These are phyloP conservation scores for Formica selysi DNA, from an alignment of 1,140 invertebrate genomes.

Conservation along the genomic window DNA sequence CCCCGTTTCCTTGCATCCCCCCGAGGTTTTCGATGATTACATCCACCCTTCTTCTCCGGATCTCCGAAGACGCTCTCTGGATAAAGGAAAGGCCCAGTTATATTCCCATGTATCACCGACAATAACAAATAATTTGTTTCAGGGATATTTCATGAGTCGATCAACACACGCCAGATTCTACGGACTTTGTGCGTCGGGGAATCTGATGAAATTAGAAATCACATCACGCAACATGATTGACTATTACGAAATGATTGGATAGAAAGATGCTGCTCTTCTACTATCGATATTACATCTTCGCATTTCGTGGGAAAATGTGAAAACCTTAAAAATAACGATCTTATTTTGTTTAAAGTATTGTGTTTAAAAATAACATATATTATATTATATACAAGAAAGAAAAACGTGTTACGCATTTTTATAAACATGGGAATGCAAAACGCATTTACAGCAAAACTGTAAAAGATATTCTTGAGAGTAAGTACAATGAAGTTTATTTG, in stretches of 20 bases:
- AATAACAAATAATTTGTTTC: conserved; percentile 53
- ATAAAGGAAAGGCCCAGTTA: not conserved
- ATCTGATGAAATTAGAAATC: conserved; percentile 24
- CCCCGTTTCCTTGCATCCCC: conserved; percentile 70
- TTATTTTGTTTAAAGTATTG: not conserved
- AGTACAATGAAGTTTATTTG: conserved; percentile 40
- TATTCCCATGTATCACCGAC: conserved; percentile 3
- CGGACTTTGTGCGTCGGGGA: not conserved
- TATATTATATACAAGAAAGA: not conserved
- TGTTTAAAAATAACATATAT: not conserved
- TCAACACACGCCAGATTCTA: conserved; percentile 13
- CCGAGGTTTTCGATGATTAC: conserved; percentile 73
- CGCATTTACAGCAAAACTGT: not conserved
- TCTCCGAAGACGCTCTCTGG: conserved; percentile 1
- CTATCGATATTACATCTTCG: not conserved
- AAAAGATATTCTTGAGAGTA: conserved; percentile 27
- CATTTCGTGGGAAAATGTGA: not conserved
- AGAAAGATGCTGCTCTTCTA: not conserved
- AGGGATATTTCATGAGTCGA: conserved; percentile 48
- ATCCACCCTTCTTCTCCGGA: conserved; percentile 59
- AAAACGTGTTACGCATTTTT: conserved; percentile 8
- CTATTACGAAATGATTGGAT: not conserved
- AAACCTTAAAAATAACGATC: not conserved
- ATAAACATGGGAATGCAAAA: conserved; percentile 34
- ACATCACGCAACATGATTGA: not conserved